Evolutionary conservation across 2,113 vertebrate genomes (phyloP), one percentile per base, ranked within the genome.

Genomic region (Pseudopipra pipra): DNA sequence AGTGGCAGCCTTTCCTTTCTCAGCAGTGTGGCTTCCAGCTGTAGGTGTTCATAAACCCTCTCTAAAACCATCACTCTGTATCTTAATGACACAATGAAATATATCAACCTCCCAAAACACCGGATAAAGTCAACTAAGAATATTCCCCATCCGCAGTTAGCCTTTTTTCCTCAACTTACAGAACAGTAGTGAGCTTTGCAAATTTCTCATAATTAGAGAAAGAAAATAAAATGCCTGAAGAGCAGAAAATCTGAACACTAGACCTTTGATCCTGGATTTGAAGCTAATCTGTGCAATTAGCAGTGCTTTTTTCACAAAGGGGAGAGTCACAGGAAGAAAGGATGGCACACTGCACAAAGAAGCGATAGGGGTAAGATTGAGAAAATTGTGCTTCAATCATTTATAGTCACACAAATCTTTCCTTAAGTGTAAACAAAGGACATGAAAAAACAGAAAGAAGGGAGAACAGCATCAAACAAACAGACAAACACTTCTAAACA

Each of bases 221-320:
- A 46, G 37, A 79, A 92, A 89, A 61, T 52, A 94, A 92, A 78
- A 77, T 95, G 62, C 59, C 66, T 58, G 54, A 91, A 81, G 83
- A 89, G 21, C 22, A 95, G 74, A 83, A 96, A 89, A 91, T 86
- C 21, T 12, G 86, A 95, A 56, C 56, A 77, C 58, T 80, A 90
- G 73, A 83, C 46, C 21, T 77, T 79, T 82, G 89, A 54, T 77
- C 37, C 43, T 77, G 66, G 56, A 85, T 93, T 89, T 95, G 72
- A 70, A 85, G 78, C 17, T 75, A 79, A 95, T 28, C 37, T 85
- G 20, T 86, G 83, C 86, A 91, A 82, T 94, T 70, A 93, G 37
- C 49, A 85, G 35, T 59, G 76, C 7, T 90, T 89, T 54, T 85
- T 51, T 89, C 30, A 90, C 41, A 90, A 93, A 79, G 17, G 22